phyloP scores from a whole-genome alignment of 2,113 vertebrate genomes.

The Raja brachyura region DNA sequence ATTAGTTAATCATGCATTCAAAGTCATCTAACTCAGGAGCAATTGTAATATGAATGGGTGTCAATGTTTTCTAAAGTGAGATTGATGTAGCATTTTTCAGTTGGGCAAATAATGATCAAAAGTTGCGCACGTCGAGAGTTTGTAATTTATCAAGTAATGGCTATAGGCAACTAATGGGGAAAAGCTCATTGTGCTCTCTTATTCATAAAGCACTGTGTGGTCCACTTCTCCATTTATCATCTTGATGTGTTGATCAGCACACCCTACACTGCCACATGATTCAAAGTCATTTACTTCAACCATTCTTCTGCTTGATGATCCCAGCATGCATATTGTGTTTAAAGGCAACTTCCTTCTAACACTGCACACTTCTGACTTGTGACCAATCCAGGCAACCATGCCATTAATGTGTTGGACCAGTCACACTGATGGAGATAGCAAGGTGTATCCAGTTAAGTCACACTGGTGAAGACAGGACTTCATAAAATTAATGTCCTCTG shows the following conservation, averaged over 20 bases:
- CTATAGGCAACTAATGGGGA: neutral
- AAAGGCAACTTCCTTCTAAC: neutral
- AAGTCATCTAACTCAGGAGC: neutral
- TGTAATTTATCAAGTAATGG: slow-evolving; percentile 32
- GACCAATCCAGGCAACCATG: too few relatives aligned
- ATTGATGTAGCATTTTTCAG: slow-evolving; percentile 22
- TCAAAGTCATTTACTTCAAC: neutral
- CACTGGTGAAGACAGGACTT: neutral
- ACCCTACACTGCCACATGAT: neutral
- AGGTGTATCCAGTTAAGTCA: neutral
- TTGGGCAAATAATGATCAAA: slow-evolving; percentile 26
- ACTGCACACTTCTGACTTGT: neutral
- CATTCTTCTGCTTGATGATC: neutral
- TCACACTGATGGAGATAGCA: neutral
- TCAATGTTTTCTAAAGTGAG: slow-evolving; percentile 19
- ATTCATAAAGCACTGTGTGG: slow-evolving; percentile 16
- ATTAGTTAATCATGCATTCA: neutral
- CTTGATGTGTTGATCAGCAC: too few relatives aligned
- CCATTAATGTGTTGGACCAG: neutral
- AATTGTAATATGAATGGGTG: slow-evolving; percentile 19
- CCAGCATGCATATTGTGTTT: neutral
- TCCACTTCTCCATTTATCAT: neutral
- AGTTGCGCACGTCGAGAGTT: neutral
- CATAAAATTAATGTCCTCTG: too few relatives aligned
- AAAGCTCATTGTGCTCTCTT: neutral